Base-by-base conservation (phyloP, 2,113 vertebrate species). In the Sinocyclocheilus anshuiensis region DNA sequence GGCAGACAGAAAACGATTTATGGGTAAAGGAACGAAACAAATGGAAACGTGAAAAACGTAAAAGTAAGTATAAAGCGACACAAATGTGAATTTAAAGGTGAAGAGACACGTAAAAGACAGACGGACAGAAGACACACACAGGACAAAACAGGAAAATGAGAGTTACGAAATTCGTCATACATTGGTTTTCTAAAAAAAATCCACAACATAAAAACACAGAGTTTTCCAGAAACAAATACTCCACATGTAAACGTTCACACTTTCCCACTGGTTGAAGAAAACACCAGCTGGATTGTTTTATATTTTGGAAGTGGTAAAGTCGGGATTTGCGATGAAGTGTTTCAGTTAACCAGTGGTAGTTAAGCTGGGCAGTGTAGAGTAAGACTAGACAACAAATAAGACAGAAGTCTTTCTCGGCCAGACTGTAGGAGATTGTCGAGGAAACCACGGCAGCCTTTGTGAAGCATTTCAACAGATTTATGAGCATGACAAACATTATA, bases 141-240 rank as follows among this genome's bases (percentile, higher is more conserved):
- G 86, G 83, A 94, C 94, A 95, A 93, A 92, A 95, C 93, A 95
- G 93, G 94, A 95, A 95, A 94, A 94, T 94, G 94, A 71, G 87
- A 94, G 93, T 95, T 95, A 95, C 94, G 94, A 95, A 89, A 87
- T 91, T 91, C 91, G 91, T 93, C 84, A 90, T 90, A 90, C 87
- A 90, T 91, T 92, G 65, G 76, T 78, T 80, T 87, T 53, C 57
- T 29, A 6, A 33, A 36, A 13, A 84, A 48, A 61, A 4, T 79
- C 36, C 87, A 91, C 90, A 92, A 92, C 88, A 93, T 83, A 92
- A 92, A 91, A 87, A 90, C 79, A 90, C 9, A 6, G 89, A 88
- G 81, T 90, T 55, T 50, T 86, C 86, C 48, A 50, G 69, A 74
- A 74, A 2, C 29, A 81, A 89, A 90, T 84, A 50, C 71, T 88